Conservation (phyloP, 2,797 vertebrate genomes). For the Gallinago nigripennis region DNA sequence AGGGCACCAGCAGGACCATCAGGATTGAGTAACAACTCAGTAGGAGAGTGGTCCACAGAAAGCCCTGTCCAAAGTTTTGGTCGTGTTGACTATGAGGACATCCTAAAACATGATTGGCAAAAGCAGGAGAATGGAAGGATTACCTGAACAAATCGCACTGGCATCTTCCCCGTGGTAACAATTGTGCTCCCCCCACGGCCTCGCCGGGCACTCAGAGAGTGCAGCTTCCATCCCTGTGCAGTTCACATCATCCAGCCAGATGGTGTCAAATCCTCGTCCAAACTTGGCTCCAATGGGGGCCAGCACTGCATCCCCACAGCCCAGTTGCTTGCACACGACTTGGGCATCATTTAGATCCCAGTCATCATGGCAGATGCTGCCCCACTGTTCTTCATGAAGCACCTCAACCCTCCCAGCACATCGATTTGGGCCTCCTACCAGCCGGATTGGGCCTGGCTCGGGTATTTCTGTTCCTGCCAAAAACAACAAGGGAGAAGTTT, state of each 20-base stretch:
- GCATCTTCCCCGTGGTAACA: conserved; percentile 15
- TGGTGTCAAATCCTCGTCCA: not conserved
- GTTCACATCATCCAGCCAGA: conserved; percentile 28
- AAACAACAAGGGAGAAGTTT: not conserved
- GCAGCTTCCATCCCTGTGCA: not conserved
- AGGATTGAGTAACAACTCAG: not conserved
- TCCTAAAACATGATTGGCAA: accelerated
- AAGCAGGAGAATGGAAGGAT: not conserved
- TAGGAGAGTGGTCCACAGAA: not conserved
- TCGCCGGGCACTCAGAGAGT: not conserved
- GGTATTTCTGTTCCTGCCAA: not conserved
- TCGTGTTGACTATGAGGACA: not conserved
- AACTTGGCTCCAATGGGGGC: not conserved
- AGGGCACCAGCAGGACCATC: not conserved
- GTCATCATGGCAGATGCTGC: not conserved
- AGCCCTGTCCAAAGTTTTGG: not conserved
- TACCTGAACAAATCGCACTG: conserved; percentile 5
- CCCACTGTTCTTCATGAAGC: not conserved
- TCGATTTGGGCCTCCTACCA: not conserved
- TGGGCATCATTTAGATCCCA: not conserved
- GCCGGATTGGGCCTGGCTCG: not conserved
- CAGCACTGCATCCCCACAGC: not conserved
- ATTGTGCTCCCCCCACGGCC: not conserved
- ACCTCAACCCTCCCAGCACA: conserved; percentile 16
- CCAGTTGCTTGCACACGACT: not conserved